Conservation (phyloP, 1,140 invertebrate genomes). For the Sminthurinus signatus region DNA sequence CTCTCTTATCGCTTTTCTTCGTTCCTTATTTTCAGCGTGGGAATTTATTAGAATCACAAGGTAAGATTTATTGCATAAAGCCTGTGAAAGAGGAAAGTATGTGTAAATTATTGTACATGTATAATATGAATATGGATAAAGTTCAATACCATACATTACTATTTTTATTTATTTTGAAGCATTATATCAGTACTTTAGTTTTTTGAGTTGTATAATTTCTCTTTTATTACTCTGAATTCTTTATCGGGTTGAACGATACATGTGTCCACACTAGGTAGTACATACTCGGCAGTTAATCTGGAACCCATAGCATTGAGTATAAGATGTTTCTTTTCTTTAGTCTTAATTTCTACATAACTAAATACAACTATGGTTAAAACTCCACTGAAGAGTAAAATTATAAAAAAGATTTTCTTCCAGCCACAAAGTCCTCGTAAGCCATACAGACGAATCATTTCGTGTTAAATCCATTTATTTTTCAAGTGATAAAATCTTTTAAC, state of each 20-base stretch:
- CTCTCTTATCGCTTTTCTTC: not conserved
- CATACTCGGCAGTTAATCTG: not conserved
- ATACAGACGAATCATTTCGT: too few species aligned
- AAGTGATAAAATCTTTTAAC: too few species aligned
- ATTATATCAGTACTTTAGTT: not conserved
- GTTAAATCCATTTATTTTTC: too few species aligned
- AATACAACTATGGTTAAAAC: too few species aligned
- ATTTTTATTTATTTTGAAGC: not conserved
- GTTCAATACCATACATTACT: not conserved
- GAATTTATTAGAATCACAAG: not conserved
- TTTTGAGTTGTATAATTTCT: not conserved
- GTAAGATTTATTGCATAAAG: not conserved
- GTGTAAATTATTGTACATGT: not conserved
- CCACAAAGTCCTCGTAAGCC: too few species aligned
- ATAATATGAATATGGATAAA: not conserved
- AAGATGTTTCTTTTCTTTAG: not conserved
- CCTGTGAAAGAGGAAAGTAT: not conserved
- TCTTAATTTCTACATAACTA: not conserved
- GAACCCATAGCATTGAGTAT: not conserved
- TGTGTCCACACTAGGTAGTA: not conserved
- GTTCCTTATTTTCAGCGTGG: not conserved
- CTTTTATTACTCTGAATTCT: not conserved
- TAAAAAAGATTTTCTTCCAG: too few species aligned
- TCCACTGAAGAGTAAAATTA: too few species aligned
- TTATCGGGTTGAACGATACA: not conserved